Base-by-base conservation (phyloP, 2,888 invertebrate species). In the Malacosoma neustria region DNA sequence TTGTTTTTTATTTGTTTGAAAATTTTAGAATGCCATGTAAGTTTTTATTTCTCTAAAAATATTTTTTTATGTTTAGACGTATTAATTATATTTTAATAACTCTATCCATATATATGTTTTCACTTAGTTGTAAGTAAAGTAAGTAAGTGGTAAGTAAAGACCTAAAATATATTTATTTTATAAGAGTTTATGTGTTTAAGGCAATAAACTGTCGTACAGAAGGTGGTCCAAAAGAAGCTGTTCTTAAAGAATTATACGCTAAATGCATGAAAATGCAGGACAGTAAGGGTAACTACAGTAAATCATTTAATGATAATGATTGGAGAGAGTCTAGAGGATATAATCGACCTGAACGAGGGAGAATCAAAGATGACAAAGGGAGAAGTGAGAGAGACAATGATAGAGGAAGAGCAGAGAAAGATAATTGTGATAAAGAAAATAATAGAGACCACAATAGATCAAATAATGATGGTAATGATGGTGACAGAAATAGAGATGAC, bases 121-220 rank as follows among this genome's bases (percentile, higher is more conserved):
- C n/a, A n/a, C n/a, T n/a, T n/a, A n/a, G n/a, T n/a, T n/a, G n/a
- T n/a, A n/a, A n/a, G n/a, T n/a, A n/a, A n/a, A n/a, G n/a, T n/a
- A n/a, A n/a, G n/a, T n/a, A n/a, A n/a, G n/a, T n/a, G n/a, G n/a
- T n/a, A n/a, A n/a, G n/a, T n/a, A n/a, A n/a, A n/a, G n/a, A n/a
- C n/a, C n/a, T n/a, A n/a, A n/a, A n/a, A n/a, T n/a, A n/a, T n/a
- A n/a, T 34, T 33, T 14, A 34, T 11, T 13, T 36, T 38, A 15
- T 30, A 12, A 32, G 15, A 34, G 12, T 33, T 29, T 35, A 12
- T 36, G 29, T 35, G 14, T 36, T 33, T 33, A 39, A 89, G 88
- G 75, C 85, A 5, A 54, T 91, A 13, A 89, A 81, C 54, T 91
- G 91, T 49, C 87, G 87, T 7, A 80, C 88, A 1, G 87, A 87